Evolutionary conservation across 2,888 invertebrate species (phyloP).

Genomic region (Drosophila anomelani): DNA sequence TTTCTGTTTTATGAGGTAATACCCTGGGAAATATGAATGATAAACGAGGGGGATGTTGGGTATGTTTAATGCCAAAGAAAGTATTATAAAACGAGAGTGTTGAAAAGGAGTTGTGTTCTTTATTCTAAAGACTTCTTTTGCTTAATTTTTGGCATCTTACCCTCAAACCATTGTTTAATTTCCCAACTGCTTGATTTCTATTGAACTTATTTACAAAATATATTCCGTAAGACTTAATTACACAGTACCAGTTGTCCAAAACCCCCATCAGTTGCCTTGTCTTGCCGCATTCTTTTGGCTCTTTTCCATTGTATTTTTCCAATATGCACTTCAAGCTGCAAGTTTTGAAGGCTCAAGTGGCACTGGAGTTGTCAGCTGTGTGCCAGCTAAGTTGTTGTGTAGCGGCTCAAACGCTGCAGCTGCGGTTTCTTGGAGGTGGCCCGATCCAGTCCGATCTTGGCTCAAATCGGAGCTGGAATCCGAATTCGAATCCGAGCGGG

Average conservation of each 20-base stretch:
- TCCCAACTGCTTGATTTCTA: neutral
- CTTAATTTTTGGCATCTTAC: too few species aligned
- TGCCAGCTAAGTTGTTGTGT: constrained; percentile 41
- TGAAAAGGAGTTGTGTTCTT: neutral
- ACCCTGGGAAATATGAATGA: constrained; percentile 12
- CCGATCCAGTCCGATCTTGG: constrained; percentile 22
- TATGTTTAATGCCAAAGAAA: neutral
- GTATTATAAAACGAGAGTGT: neutral
- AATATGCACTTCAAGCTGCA: constrained; percentile 76
- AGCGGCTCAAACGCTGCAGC: constrained; percentile 50
- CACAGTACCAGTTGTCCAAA: neutral
- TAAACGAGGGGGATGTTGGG: neutral
- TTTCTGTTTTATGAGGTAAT: constrained; percentile 8
- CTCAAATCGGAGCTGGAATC: constrained; percentile 10
- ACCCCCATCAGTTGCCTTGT: neutral
- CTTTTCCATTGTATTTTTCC: constrained; percentile 44
- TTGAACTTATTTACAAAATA: neutral
- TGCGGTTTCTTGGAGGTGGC: constrained; percentile 51
- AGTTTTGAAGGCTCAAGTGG: constrained; percentile 70
- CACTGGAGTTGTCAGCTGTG: constrained; percentile 75
- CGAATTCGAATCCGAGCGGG: constrained; percentile 29
- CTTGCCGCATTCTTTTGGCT: constrained; percentile 29
- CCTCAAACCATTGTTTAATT: neutral
- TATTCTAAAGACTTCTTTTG: neutral
- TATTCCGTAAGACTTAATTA: neutral